Conservation (phyloP, 1,140 invertebrate genomes). For the Cyrtorhinus lividipennis region DNA sequence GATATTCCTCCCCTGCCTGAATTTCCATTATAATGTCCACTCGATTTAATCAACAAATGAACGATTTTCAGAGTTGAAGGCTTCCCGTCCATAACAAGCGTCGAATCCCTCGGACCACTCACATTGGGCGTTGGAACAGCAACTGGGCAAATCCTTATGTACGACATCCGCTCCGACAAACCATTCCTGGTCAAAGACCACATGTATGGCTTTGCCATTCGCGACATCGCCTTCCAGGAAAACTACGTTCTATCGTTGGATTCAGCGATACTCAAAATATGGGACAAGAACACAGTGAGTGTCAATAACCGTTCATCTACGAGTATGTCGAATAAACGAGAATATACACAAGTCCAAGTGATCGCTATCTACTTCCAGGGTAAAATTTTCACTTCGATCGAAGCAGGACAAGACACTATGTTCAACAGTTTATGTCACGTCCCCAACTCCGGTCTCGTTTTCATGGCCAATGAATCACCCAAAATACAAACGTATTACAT, state of each 20-base stretch:
- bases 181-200: constrained; percentile 89
- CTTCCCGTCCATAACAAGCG: constrained; percentile 61
- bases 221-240: constrained; percentile 75
- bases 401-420: constrained; percentile 51
- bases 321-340: too few relatives aligned
- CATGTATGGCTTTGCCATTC: constrained; percentile 84
- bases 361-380: too few relatives aligned
- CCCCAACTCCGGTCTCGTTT: constrained; percentile 78
- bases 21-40: too few relatives aligned
- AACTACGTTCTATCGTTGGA: constrained; percentile 87
- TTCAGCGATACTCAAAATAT: constrained; percentile 80
- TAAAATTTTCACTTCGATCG: constrained; percentile 84
- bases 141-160: constrained; percentile 84
- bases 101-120: constrained; percentile 68
- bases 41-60: too few relatives aligned
- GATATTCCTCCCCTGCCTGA: too few relatives aligned
- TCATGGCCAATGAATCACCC: constrained; percentile 84
- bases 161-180: constrained; percentile 84
- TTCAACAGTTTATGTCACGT: constrained; percentile 87
- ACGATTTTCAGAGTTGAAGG: constrained; percentile 43
- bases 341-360: too few relatives aligned
- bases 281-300: constrained; percentile 76
- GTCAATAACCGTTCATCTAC: not conserved
- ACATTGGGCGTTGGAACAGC: constrained; percentile 82
- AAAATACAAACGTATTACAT: constrained; percentile 95